Evolutionary conservation across 2,888 invertebrate species (phyloP), one percentile per base, ranked within the genome.

Genomic region (Chorisops tibialis): DNA sequence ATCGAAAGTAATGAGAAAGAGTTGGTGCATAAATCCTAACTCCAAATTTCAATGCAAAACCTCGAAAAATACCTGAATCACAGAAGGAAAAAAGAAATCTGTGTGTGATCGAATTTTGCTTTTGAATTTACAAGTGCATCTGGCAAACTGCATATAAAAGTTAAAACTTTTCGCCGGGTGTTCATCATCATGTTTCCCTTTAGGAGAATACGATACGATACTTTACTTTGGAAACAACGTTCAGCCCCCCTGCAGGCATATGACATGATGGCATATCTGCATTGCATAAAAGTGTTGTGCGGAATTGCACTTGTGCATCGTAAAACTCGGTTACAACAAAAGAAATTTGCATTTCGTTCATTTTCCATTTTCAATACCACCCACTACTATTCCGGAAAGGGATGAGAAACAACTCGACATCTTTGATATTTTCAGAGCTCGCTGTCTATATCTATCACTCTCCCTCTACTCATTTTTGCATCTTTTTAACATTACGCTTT

Each of bases 51-150:
- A n/a, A n/a, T n/a, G n/a, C n/a, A n/a, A n/a, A n/a, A n/a, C n/a
- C n/a, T n/a, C n/a, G n/a, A n/a, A n/a, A n/a, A n/a, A n/a, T n/a
- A n/a, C n/a, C n/a, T n/a, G n/a, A 30, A 30, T 30, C 7, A 30
- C 30, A 30, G 9, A 45, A 43, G 43, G 43, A 45, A 56, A 56
- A 54, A 56, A 45, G 35, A 45, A 56, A 56, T 56, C 56, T 56
- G 56, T 56, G 5, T 30, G 43, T 43, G 43, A 56, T 56, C 56
- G 43, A 45, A 43, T 56, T 56, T 43, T 56, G 43, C 56, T 43
- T 56, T 56, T 56, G 56, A 56, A 56, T 56, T 56, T 56, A 56
- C 56, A 56, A 56, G 56, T 43, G 43, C 56, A 56, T 56, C 56
- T 56, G 56, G 43, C 43, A 56, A 56, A 56, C 56, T 56, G 56